Conservation (phyloP, 2,888 invertebrate genomes). For the Anaspis maculata region DNA sequence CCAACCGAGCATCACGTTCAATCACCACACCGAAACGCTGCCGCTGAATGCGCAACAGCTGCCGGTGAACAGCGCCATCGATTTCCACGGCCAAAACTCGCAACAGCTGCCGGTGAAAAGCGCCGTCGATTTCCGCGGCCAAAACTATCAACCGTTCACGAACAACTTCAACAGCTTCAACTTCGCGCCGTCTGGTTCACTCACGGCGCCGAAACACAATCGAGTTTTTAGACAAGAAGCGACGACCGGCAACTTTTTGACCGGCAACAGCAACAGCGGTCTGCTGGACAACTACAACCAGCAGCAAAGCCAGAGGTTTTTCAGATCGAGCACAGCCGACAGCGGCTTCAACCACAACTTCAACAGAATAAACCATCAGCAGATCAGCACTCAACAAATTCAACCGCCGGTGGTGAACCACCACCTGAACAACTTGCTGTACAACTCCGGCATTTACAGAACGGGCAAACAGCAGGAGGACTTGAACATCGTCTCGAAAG, state of each 20-base stretch:
- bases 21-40: slow-evolving; percentile 18
- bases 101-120: slow-evolving; percentile 37
- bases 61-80: slow-evolving; percentile 32
- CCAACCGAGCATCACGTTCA: slow-evolving; percentile 41
- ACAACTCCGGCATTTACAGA: slow-evolving; percentile 55
- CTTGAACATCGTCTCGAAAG: slow-evolving; percentile 72
- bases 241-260: slow-evolving; percentile 31
- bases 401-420: slow-evolving; percentile 30
- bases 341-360: slow-evolving; percentile 10
- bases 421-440: slow-evolving; percentile 57
- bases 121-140: slow-evolving; percentile 29
- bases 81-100: slow-evolving; percentile 25
- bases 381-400: no score
- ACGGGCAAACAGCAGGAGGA: slow-evolving; percentile 55
- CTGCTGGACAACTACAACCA: slow-evolving; percentile 12
- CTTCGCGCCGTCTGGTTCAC: slow-evolving; percentile 1
- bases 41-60: slow-evolving; percentile 38
- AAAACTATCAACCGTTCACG: slow-evolving; percentile 17
- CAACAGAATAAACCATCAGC: slow-evolving; percentile 17
- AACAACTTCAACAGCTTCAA: slow-evolving; percentile 24
- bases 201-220: slow-evolving; percentile 17
- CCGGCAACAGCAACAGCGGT: slow-evolving; percentile 12
- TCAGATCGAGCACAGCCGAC: slow-evolving; percentile 18
- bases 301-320: slow-evolving; percentile 16
- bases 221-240: slow-evolving; percentile 38